phyloP scores from a whole-genome alignment of 2,113 vertebrate genomes.

The Rhea americana region DNA sequence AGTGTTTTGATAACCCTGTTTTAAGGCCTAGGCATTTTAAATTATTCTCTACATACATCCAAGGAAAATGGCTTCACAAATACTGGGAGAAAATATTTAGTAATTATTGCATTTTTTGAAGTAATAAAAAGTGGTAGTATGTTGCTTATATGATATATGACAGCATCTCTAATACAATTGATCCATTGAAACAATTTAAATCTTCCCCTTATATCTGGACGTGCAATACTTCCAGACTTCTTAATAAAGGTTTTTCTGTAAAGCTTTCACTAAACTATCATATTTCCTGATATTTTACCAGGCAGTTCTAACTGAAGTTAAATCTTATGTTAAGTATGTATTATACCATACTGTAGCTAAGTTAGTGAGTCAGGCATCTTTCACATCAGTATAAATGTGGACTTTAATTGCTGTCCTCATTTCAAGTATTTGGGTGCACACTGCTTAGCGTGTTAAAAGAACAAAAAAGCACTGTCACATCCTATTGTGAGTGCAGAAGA shows the following conservation, averaged over 20 bases:
- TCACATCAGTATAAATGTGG: not conserved
- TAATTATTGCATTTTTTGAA: not conserved
- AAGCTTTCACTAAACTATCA: constrained; percentile 50
- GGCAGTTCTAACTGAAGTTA: constrained; percentile 36
- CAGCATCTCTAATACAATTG: not conserved
- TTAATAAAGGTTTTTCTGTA: constrained; percentile 19
- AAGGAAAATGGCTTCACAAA: not conserved
- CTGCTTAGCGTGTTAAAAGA: not conserved
- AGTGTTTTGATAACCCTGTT: constrained; percentile 18
- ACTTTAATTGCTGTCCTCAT: constrained; percentile 19
- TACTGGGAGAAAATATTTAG: not conserved
- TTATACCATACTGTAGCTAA: not conserved
- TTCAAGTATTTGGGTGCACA: constrained; percentile 9
- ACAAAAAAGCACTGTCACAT: not conserved
- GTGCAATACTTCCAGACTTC: constrained; percentile 25
- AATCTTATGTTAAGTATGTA: not conserved
- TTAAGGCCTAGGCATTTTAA: constrained; percentile 1
- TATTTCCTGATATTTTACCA: constrained; percentile 14
- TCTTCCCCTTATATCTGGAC: not conserved
- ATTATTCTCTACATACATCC: constrained; percentile 6
- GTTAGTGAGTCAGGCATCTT: constrained; percentile 16
- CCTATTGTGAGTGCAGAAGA: not conserved
- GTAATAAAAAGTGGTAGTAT: not conserved
- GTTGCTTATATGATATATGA: not conserved
- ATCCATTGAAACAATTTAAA: constrained; percentile 20